Base-by-base conservation (phyloP, 2,888 invertebrate genomes). In the Diloba caeruleocephala region DNA sequence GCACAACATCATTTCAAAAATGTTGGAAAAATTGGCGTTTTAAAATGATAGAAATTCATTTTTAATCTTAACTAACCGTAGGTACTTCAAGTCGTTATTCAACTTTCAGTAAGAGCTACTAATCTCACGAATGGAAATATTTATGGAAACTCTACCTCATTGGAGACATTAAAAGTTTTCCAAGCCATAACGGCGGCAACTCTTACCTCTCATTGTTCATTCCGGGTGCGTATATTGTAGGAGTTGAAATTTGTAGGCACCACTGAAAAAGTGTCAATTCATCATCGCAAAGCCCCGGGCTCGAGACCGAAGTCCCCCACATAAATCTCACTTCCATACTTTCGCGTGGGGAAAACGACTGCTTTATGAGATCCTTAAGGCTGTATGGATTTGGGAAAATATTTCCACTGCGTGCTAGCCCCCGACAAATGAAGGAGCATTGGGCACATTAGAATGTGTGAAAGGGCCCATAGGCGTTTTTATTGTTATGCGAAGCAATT, bases 311-410 rank as follows among this genome's bases (percentile, higher is more conserved):
- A 90, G 92, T 90, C 92, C 89, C 90, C 84, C 80, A 74, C 77
- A 93, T 94, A 93, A 94, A 94, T 94, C 93, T 93, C 88, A 90
- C 93, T 93, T 90, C 90, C 90, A 92, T 93, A 92, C 93, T 92
- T 90, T 90, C 88, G 89, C 91, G 90, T 86, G 89, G 90, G 91
- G 92, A 90, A 87, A 89, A 88, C 90, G 92, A 89, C 89, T 93
- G 91, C 87, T 94, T 94, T 94, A 94, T 93, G 93, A 84, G 92
- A 93, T 91, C 91, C 93, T 93, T 92, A 93, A 93, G 93, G 93
- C 93, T 90, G 93, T 93, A 93, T 93, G 93, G 93, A 93, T 94
- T 94, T 92, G 89, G 90, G 88, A 88, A 93, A 93, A 93, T 94
- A 93, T 93, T 93, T 92, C 93, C 89, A 86, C 85, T 87, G 82